Percentiles rank a stretch among this genome's conserved stretches.
These are phyloP conservation scores for Aromia moschata DNA, from an alignment of 2,888 invertebrate species.

Conservation along the genomic window DNA sequence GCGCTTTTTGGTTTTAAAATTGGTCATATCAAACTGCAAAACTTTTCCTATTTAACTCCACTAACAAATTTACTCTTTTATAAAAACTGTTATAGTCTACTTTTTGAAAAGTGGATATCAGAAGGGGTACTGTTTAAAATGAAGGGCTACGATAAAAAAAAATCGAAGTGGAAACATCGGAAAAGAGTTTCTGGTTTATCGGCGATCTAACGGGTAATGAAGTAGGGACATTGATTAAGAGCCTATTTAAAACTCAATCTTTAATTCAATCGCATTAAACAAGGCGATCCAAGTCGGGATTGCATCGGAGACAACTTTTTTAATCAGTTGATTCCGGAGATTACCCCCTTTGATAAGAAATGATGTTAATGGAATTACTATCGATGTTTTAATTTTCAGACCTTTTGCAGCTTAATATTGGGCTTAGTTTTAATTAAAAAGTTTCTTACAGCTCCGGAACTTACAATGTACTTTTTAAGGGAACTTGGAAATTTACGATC, in stretches of 20 bases:
- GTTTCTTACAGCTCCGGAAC: conserved; percentile 39
- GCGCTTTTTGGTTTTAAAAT: no score
- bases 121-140: no score
- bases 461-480: conserved; percentile 30
- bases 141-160: conserved; percentile 23
- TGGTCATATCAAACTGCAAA: no score
- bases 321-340: conserved; percentile 62
- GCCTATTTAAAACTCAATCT: conserved; percentile 61
- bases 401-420: conserved; percentile 33
- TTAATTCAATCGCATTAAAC: conserved; percentile 63
- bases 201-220: conserved; percentile 60
- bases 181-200: conserved; percentile 52
- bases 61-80: no score
- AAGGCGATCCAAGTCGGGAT: conserved; percentile 54
- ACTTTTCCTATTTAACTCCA: no score
- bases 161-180: conserved; percentile 36
- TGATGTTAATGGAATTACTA: conserved; percentile 63
- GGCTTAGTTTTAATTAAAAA: conserved; percentile 45
- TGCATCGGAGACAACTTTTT: conserved; percentile 61
- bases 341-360: conserved; percentile 60
- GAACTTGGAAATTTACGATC: conserved; percentile 15
- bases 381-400: conserved; percentile 57
- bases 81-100: no score
- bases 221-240: conserved; percentile 63
- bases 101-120: no score